These are phyloP conservation scores for Luscinia luscinia DNA, from an alignment of 2,797 vertebrate species.

Conservation along the genomic window DNA sequence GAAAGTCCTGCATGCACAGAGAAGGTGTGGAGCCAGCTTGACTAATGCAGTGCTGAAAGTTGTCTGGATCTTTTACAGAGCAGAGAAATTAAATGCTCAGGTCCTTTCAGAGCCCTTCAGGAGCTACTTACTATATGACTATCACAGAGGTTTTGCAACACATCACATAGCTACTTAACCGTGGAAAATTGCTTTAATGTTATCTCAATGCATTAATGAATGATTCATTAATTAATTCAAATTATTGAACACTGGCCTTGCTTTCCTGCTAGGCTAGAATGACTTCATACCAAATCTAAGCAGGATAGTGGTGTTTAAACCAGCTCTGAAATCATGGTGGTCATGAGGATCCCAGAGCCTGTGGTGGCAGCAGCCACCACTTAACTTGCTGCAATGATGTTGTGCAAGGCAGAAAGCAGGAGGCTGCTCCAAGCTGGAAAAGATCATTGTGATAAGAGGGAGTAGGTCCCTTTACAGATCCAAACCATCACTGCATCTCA, in stretches of 20 bases:
- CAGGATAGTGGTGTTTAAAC: neutral
- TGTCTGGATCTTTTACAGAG: neutral
- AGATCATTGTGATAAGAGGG: neutral
- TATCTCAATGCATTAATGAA: neutral
- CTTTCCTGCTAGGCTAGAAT: neutral
- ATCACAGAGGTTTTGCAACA: neutral
- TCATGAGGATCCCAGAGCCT: neutral
- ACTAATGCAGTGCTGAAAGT: neutral
- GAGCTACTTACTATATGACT: neutral
- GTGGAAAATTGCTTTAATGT: neutral
- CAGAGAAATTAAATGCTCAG: neutral
- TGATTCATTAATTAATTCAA: constrained; percentile 3
- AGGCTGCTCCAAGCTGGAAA: neutral
- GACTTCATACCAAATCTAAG: neutral
- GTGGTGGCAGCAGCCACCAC: neutral
- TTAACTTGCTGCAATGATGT: neutral
- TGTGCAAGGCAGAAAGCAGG: neutral
- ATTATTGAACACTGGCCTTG: neutral
- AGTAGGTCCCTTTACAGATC: neutral
- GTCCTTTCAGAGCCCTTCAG: neutral
- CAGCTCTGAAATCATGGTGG: neutral
- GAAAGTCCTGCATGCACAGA: neutral
- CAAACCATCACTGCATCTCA: neutral
- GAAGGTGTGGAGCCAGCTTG: neutral
- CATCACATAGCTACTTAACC: neutral